Base-by-base conservation (phyloP, 2,888 invertebrate genomes). In the Coenonympha glycerion region DNA sequence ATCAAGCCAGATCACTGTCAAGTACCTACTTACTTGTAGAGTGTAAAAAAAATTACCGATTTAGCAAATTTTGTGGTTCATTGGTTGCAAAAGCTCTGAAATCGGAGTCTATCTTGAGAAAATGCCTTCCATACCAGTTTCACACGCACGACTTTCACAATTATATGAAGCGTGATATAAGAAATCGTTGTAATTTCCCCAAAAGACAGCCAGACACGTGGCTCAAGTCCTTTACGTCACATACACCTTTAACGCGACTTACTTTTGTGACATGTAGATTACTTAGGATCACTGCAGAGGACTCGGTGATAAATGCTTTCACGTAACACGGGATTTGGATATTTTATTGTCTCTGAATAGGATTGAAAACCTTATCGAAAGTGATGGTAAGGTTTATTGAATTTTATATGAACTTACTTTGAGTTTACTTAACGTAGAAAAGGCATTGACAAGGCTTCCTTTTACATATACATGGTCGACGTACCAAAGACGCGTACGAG, bases 261-360 rank as follows among this genome's bases (percentile, higher is more conserved):
- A 52, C 49, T 52, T 48, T 49, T 48, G 26, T 49, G 51, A 52
- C 54, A 56, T 56, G 52, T 52, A 54, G 54, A 56, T 54, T 54
- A 56, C 47, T 19, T 18, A n/a, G 48, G 48, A 46, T 53, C 48
- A 54, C 36, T 36, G 46, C 49, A 30, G 52, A 52, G 36, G 36
- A 54, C 54, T 30, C 37, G 15, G 53, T 47, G 51, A 56, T 53
- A 47, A 46, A 51, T 51, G 48, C 34, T 45, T 51, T 46, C 44
- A 24, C 49, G 30, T 53, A 50, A 55, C 40, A 51, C 22, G n/a
- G n/a, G n/a, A 18, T 39, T 19, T 21, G 19, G 36, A 1, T 21
- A 6, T 19, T 36, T 19, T 21, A 19, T 19, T 11, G 6, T 4
- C 11, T 6, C 3, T 2, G 19, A n/a, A 19, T 21, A 36, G 11